These are phyloP conservation scores for Atrichornis clamosus DNA, from an alignment of 2,113 vertebrate species.

Conservation along the genomic window DNA sequence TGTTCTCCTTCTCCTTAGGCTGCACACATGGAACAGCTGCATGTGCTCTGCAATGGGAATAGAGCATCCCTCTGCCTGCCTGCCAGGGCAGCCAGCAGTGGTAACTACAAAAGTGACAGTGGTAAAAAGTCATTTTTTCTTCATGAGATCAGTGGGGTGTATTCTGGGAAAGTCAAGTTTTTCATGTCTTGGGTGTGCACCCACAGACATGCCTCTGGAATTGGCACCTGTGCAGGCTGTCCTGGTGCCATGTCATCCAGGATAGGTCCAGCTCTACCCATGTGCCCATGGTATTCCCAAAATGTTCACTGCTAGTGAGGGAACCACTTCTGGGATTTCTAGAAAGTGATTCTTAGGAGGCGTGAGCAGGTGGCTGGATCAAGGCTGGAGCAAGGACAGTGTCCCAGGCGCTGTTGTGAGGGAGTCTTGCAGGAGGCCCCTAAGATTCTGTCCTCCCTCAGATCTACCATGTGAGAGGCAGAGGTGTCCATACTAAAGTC, in stretches of 20 bases:
- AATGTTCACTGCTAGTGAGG: background rate
- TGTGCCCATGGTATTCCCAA: background rate
- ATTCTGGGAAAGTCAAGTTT: accelerated
- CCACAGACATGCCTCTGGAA: accelerated
- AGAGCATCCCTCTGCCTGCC: background rate
- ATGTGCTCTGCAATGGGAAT: background rate
- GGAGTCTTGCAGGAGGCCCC: background rate
- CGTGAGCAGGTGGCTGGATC: background rate
- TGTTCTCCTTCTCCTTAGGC: background rate
- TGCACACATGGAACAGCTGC: background rate
- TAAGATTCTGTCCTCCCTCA: background rate
- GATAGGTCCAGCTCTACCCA: background rate
- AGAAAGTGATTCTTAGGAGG: background rate
- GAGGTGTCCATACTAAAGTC: background rate
- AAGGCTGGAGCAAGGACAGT: background rate
- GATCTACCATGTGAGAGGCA: background rate
- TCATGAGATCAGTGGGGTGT: background rate
- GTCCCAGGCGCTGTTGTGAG: background rate
- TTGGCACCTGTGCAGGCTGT: background rate
- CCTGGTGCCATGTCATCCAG: background rate
- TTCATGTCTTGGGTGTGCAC: background rate
- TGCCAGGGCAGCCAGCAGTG: background rate
- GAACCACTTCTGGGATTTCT: background rate
- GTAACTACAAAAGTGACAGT: background rate
- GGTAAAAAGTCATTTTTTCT: background rate